Evolutionary conservation across 2,888 invertebrate genomes (phyloP), one percentile per base, ranked within the genome.

Genomic region (Sarcophaga rosellei): DNA sequence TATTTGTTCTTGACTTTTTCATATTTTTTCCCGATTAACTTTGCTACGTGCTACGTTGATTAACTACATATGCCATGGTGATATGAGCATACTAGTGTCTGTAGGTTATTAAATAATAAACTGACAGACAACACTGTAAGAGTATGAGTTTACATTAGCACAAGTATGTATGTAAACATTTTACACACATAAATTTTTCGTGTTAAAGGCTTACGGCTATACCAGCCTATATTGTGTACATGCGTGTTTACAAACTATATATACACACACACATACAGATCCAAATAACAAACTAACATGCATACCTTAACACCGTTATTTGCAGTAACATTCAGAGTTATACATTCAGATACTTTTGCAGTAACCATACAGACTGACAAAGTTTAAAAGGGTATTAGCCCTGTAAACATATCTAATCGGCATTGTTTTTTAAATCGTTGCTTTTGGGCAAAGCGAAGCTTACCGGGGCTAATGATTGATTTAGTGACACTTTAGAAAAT

Each of bases 161-260:
- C 35, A 35, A 5, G 25, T 59, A 12, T 47, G 44, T 63, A 78
- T 17, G 70, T 45, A 23, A 11, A 23, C 11, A 23, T 21, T 53
- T 47, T 72, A 79, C 53, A 79, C 53, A 70, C 61, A 44, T 73
- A 35, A 8, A 21, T 61, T 73, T 61, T 15, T 15, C 10, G 10
- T 21, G 12, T 44, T 15, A 35, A 61, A 44, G 73, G 12, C 61
- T 61, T 61, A 20, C 59, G 73, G 61, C 61, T 44, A 44, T 61
- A 61, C 15, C 25, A 61, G 44, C 61, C 59, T 35, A 61, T 21
- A 61, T 73, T 59, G 35, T 20, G 20, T 15, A 44, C 5, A 65
- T 35, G 35, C n/a, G 35, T 35, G 35, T 35, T 35, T 10, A 35
- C 35, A 11, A 25, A 25, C n/a, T 66, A 20, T 73, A 20, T 61